phyloP scores from a whole-genome alignment of 92 coral and sea anemone genomes.

The Paramuricea clavata region DNA sequence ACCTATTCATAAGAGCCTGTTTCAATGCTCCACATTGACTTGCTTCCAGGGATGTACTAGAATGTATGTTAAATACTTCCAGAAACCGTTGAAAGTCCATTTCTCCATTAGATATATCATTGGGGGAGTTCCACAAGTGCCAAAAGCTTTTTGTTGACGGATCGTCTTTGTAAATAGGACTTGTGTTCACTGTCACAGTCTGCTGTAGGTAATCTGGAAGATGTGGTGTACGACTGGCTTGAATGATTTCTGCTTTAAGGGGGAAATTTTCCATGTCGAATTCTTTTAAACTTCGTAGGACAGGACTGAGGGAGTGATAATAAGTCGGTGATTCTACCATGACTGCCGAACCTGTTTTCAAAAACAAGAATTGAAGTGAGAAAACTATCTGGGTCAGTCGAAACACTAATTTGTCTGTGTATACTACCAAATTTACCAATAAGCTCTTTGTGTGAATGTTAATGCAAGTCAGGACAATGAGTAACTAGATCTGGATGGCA shows the following conservation, averaged over 20 bases:
- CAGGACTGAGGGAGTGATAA: slow-evolving; percentile 41
- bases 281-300: slow-evolving; percentile 24
- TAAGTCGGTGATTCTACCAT: slow-evolving; percentile 61
- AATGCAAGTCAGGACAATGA: too few relatives aligned
- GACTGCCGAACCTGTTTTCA: slow-evolving; percentile 3
- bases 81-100: slow-evolving; percentile 26
- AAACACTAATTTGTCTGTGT: too few relatives aligned
- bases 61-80: background rate
- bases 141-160: background rate
- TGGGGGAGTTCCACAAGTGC: background rate
- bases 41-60: slow-evolving; percentile 38
- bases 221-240: background rate
- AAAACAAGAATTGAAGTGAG: background rate
- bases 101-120: background rate
- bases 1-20: slow-evolving; percentile 34
- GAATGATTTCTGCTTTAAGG: slow-evolving; percentile 27
- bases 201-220: slow-evolving; percentile 1
- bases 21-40: slow-evolving; percentile 45
- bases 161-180: background rate
- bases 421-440: too few relatives aligned
- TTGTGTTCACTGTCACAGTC: slow-evolving; percentile 8
- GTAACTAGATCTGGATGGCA: background rate
- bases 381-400: too few relatives aligned
- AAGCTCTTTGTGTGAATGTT: too few relatives aligned
- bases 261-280: slow-evolving; percentile 52